Evolutionary conservation across 2,888 invertebrate genomes (phyloP), one percentile per base, ranked within the genome.

Genomic region (Cotesia congregata): DNA sequence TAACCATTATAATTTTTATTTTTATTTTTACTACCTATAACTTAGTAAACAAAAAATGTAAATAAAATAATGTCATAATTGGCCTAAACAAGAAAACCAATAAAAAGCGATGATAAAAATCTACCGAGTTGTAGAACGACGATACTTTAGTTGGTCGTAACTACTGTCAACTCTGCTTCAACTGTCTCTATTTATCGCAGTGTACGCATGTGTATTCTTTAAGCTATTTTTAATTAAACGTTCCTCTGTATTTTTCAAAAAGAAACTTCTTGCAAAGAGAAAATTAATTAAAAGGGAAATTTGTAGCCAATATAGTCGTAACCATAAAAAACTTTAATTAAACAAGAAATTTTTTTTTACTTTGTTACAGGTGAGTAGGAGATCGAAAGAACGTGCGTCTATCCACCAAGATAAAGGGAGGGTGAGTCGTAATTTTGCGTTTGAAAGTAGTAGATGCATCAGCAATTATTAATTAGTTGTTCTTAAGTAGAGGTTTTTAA

Each of bases 311-410:
- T 30, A 50, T 50, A 2, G 12, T 12, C 12, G 1, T 12, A 67
- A 12, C 20, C 9, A 67, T 39, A 30, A 20, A 62, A 62, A 59
- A 17, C 38, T 9, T 60, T 41, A 39, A 50, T 67, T 67, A 62
- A 20, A 17, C 15, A 62, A 17, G 7, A 62, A 62, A 17, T 74
- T 61, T 68, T 72, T 39, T 80, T 83, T 79, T 80, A 81, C 78
- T 78, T 74, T 85, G 81, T 88, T 88, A 38, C 85, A 88, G 87
- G 88, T 88, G 86, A 88, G 88, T 87, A 85, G 86, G 83, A 84
- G 83, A 77, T 82, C 85, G 75, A 85, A 85, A 85, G 84, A 86
- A 79, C 82, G 82, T 77, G 83, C 79, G 80, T 82, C 84, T 82
- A 77, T 83, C 73, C 80, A 80, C 79, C 82, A 81, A 82, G 83